A percentile compares a stretch with the other conserved stretches of the same genome.
These are phyloP conservation scores for Panulirus ornatus DNA, from an alignment of 1,140 invertebrate species.

Conservation along the genomic window DNA sequence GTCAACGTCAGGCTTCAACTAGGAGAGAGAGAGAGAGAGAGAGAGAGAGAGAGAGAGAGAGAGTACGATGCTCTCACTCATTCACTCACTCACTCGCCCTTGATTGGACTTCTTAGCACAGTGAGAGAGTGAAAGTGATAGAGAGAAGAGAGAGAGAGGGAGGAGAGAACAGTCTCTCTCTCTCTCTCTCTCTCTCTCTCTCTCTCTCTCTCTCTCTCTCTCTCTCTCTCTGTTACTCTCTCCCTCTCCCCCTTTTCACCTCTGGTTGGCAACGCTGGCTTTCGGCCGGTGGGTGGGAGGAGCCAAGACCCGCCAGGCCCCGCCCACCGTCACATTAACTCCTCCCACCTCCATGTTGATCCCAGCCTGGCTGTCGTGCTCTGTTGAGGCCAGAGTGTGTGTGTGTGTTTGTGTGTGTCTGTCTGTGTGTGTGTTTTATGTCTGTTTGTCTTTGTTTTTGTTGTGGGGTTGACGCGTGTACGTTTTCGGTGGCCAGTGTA, in stretches of 20 bases:
- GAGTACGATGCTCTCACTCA: background rate
- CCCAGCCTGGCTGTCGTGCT: background rate
- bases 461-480: too few relatives aligned
- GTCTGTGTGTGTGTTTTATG: too few relatives aligned
- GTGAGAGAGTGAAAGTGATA: background rate
- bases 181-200: conserved; percentile 40
- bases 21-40: background rate
- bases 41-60: background rate
- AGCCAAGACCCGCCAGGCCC: too few relatives aligned
- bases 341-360: background rate
- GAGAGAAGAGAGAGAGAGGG: background rate
- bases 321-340: background rate
- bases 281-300: too few relatives aligned
- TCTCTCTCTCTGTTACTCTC: too few relatives aligned
- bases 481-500: too few relatives aligned
- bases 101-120: too few relatives aligned
- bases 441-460: background rate
- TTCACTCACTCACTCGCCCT: too few relatives aligned
- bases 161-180: background rate
- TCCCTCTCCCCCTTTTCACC: background rate
- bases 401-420: too few relatives aligned
- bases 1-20: too few relatives aligned
- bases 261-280: too few relatives aligned
- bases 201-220: conserved; percentile 45
- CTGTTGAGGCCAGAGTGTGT: too few relatives aligned